phyloP scores from a whole-genome alignment of 2,113 vertebrate genomes.

The Triplophysa tibetana region DNA sequence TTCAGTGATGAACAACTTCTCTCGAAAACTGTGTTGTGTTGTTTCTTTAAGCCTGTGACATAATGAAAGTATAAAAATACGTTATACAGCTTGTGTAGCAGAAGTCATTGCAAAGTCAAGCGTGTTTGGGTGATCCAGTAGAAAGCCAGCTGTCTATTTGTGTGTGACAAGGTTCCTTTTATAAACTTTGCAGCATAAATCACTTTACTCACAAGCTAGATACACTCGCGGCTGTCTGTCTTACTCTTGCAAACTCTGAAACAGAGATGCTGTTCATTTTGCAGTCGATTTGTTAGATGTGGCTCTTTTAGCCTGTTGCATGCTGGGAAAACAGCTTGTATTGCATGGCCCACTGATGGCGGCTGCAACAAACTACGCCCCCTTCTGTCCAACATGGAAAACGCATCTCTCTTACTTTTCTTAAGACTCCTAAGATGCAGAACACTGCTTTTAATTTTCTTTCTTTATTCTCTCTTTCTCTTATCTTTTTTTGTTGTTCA shows the following conservation, averaged over 20 bases:
- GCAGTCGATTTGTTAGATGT: neutral
- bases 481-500: conserved; percentile 17
- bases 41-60: too few species aligned
- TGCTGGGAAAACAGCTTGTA: conserved; percentile 27
- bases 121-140: neutral
- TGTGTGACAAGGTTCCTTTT: neutral
- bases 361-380: neutral
- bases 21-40: too few species aligned
- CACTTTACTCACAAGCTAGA: neutral
- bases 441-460: conserved; percentile 37
- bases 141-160: neutral
- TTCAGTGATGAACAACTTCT: too few species aligned
- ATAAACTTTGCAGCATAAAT: neutral
- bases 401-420: conserved; percentile 7
- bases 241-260: neutral
- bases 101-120: too few species aligned
- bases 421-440: conserved; percentile 22
- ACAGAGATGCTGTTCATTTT: neutral
- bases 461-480: conserved; percentile 38
- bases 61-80: too few species aligned
- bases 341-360: conserved; percentile 31
- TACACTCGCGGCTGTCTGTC: neutral
- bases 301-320: conserved; percentile 27
- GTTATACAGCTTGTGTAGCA: too few species aligned
- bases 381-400: conserved; percentile 2